Conservation (phyloP, 2,797 vertebrate genomes). For the Sciurus vulgaris region DNA sequence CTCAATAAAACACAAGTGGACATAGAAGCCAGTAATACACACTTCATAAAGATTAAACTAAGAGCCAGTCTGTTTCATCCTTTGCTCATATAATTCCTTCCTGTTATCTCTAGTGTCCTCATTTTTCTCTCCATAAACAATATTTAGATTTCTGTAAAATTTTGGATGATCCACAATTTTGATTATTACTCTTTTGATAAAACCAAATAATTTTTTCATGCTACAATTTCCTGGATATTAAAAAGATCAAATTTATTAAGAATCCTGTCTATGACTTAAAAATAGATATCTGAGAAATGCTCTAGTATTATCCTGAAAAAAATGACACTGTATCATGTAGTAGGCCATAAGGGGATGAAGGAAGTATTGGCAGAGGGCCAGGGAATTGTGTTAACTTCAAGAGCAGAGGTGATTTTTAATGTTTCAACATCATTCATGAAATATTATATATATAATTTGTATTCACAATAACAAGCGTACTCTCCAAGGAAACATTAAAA, state of each 20-base stretch:
- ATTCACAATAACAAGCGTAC: conserved; percentile 87
- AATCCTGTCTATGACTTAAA: conserved; percentile 68
- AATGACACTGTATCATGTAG: conserved; percentile 80
- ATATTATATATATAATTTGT: conserved; percentile 90
- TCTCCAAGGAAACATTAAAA: conserved; percentile 91
- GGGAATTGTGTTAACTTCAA: conserved; percentile 87
- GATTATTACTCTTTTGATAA: conserved; percentile 55
- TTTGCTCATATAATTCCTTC: not conserved
- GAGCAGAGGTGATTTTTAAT: conserved; percentile 90
- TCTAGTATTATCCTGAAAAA: conserved; percentile 66
- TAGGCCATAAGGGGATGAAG: conserved; percentile 61
- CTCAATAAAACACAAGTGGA: conserved; percentile 66
- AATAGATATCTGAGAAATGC: conserved; percentile 63
- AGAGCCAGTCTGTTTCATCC: not conserved
- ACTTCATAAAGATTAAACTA: conserved; percentile 16
- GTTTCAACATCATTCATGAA: conserved; percentile 88
- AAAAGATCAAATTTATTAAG: conserved; percentile 77
- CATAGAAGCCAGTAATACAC: not conserved
- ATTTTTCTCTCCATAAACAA: conserved; percentile 27
- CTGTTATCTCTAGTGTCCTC: not conserved
- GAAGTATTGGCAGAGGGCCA: conserved; percentile 87
- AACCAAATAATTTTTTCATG: conserved; percentile 69
- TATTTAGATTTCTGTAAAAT: conserved; percentile 74
- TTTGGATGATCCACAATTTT: conserved; percentile 79
- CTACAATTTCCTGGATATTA: conserved; percentile 77